Base-by-base conservation (phyloP, 2,113 vertebrate species). In the Platichthys flesus region DNA sequence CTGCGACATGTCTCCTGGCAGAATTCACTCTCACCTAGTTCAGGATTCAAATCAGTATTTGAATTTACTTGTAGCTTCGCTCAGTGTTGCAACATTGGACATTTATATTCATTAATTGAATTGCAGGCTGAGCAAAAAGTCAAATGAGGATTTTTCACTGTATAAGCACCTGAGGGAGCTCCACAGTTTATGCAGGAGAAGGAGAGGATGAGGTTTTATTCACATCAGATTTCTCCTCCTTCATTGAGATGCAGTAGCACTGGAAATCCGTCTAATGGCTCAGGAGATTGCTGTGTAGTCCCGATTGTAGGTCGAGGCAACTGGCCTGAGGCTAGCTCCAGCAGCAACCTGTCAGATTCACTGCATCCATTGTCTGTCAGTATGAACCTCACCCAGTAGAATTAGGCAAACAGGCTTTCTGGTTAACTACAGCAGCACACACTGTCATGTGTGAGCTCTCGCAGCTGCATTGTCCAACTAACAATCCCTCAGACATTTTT, bases 291-390 rank as follows among this genome's bases (percentile, higher is more conserved):
- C 16, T 42, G 35, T 67, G 20, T 49, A 21, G 45, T 49, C 55
- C 45, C 28, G n/a, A 74, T 35, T 65, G 49, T 75, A 67, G 15
- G 54, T 55, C 61, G 15, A 35, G 63, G 65, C n/a, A 70, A 49
- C 49, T 69, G 21, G 28, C 59, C 67, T 42, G 54, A 57, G 63
- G 70, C 66, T 72, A n/a, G 67, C 37, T 71, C 58, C 18, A 61
- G 57, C 40, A 66, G 5, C 78, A 78, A 47, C 49, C 55, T 60
- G 67, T 76, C 61, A 76, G 42, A 82, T 75, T 37, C 24, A 59
- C 56, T 70, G 13, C 20, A 67, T 72, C 60, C 24, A 26, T 72
- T 65, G 51, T 35, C 78, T 72, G n/a, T 70, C 73, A 51, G 40
- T 13, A 28, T 61, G 3, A 70, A 75, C 51, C 67, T 18, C 20